A percentile compares a stretch with the other conserved stretches of the same genome.
These are phyloP conservation scores for Brienomyrus longianalis DNA, from an alignment of 2,113 vertebrate species.

Conservation along the genomic window DNA sequence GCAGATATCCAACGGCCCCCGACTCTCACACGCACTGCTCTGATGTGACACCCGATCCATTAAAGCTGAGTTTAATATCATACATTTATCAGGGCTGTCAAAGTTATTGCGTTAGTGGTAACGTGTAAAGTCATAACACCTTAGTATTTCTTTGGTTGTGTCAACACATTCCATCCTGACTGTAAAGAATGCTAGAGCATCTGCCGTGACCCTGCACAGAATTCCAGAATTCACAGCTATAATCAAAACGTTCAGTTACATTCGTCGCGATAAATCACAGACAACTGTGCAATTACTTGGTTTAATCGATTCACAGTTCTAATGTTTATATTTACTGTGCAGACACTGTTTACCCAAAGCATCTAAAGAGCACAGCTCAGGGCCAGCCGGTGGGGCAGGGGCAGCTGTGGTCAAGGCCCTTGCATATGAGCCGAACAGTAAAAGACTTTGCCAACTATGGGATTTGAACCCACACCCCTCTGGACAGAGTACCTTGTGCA, in stretches of 20 bases:
- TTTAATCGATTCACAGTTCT: background rate
- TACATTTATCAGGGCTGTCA: background rate
- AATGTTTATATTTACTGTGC: background rate
- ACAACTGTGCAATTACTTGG: background rate
- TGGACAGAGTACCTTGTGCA: constrained; percentile 67
- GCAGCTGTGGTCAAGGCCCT: background rate
- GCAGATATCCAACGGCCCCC: no score
- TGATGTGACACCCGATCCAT: background rate
- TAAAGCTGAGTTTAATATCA: background rate
- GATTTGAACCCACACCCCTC: background rate
- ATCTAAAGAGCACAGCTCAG: background rate
- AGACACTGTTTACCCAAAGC: background rate
- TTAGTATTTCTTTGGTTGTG: background rate
- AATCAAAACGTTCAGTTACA: background rate
- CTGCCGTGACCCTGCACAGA: background rate
- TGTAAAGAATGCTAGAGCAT: background rate
- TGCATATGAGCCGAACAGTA: background rate
- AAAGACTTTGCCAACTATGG: background rate
- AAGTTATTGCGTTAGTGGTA: background rate
- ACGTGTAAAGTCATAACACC: background rate
- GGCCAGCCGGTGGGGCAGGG: background rate
- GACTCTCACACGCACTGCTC: background rate
- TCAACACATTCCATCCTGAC: background rate
- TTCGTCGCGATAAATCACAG: background rate
- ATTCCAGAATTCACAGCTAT: background rate